A percentile compares a stretch with the other conserved stretches of the same genome.
Evolutionary conservation across 2,113 vertebrate species (phyloP).

Genomic region (Crotalus viridis): DNA sequence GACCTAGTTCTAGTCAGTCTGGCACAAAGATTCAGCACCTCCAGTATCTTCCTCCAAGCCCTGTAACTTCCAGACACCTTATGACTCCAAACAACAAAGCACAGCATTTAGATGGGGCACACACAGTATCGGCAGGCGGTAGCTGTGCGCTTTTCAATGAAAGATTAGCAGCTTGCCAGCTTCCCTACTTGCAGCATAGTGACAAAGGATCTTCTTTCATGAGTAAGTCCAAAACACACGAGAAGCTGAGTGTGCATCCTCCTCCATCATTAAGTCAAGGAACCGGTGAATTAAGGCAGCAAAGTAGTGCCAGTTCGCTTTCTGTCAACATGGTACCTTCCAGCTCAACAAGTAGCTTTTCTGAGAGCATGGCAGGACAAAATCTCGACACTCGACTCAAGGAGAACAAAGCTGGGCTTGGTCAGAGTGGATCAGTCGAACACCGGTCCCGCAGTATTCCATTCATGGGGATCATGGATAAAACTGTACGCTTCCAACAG

Average conservation of each 20-base stretch:
- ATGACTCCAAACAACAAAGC: conserved; percentile 48
- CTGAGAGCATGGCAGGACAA: conserved; percentile 79
- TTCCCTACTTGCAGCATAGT: conserved; percentile 55
- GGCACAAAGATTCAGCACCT: conserved; percentile 67
- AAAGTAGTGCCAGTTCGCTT: conserved; percentile 63
- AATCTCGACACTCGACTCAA: conserved; percentile 84
- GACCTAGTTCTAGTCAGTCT: conserved; percentile 45
- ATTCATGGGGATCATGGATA: conserved; percentile 96
- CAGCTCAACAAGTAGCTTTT: conserved; percentile 83
- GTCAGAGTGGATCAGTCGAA: conserved; percentile 68
- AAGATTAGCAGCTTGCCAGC: conserved; percentile 54
- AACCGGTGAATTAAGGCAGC: conserved; percentile 65
- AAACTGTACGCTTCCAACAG: conserved; percentile 86
- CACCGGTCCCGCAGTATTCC: conserved; percentile 83
- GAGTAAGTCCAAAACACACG: conserved; percentile 69
- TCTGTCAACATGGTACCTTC: conserved; percentile 74
- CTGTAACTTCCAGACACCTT: conserved; percentile 75
- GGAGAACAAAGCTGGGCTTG: conserved; percentile 69
- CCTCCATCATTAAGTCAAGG: conserved; percentile 47
- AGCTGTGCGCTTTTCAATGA: conserved; percentile 63
- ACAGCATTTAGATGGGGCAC: conserved; percentile 55
- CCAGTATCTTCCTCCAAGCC: conserved; percentile 82
- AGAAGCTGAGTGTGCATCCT: conserved; percentile 71
- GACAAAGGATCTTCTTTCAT: conserved; percentile 66
- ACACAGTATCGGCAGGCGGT: background rate